These are phyloP conservation scores for Pteromalus puparum DNA, from an alignment of 1,140 invertebrate genomes.

Conservation along the genomic window DNA sequence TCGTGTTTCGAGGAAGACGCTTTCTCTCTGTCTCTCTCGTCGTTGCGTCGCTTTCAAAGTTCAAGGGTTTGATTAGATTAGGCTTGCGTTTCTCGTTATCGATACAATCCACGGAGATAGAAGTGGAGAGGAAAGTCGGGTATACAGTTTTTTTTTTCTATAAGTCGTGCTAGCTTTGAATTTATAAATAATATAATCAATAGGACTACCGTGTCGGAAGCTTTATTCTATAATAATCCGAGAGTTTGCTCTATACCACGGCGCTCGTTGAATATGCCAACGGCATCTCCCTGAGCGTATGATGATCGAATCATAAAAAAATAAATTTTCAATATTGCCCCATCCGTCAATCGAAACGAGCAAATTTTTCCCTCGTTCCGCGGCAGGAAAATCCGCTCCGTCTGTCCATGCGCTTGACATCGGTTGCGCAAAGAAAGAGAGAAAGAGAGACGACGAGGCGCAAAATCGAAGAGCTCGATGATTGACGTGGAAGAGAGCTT, in stretches of 20 bases:
- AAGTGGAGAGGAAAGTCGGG: too few relatives aligned
- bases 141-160: too few relatives aligned
- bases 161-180: too few relatives aligned
- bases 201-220: too few relatives aligned
- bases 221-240: too few relatives aligned
- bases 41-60: background rate
- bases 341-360: background rate
- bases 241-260: too few relatives aligned
- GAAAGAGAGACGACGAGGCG: background rate
- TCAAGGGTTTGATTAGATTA: conserved; percentile 38
- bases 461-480: background rate
- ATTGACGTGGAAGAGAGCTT: background rate
- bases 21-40: conserved; percentile 4
- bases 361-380: background rate
- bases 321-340: too few relatives aligned
- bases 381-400: too few relatives aligned
- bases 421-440: background rate
- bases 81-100: background rate
- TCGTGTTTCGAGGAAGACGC: conserved; percentile 23
- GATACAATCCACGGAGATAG: background rate
- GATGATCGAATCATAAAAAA: too few relatives aligned
- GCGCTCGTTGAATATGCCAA: too few relatives aligned
- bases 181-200: too few relatives aligned
- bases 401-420: background rate
- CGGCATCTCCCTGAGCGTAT: too few relatives aligned